Evolutionary conservation across 1,140 invertebrate genomes (phyloP).

Genomic region (Cardiocondyla obscurior): DNA sequence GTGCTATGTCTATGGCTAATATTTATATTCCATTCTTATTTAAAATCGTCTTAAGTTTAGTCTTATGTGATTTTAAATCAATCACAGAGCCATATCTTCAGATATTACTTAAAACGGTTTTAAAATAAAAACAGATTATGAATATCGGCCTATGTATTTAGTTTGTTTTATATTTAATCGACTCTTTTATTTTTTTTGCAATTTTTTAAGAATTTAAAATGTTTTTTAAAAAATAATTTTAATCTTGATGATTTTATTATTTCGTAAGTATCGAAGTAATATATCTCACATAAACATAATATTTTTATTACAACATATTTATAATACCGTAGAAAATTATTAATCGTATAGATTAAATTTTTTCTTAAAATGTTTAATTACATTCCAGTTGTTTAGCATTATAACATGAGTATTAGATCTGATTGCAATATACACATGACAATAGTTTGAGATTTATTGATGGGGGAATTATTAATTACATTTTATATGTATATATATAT

Average conservation of each 20-base stretch:
- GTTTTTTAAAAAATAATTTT: neutral
- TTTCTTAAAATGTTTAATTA: conserved; percentile 8
- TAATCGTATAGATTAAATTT: conserved; percentile 11
- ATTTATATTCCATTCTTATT: too few species aligned
- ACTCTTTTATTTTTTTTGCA: neutral
- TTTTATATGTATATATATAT: neutral
- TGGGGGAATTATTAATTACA: neutral
- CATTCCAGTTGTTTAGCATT: neutral
- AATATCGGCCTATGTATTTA: too few species aligned
- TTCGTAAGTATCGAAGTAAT: neutral
- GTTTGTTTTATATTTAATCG: conserved; percentile 23
- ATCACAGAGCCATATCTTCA: too few species aligned
- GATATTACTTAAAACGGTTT: too few species aligned
- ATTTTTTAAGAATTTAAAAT: neutral
- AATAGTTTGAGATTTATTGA: conserved; percentile 2
- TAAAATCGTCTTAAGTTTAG: too few species aligned
- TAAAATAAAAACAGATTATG: too few species aligned
- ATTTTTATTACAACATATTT: neutral
- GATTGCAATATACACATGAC: conserved; percentile 39
- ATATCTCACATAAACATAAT: neutral
- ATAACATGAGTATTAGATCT: conserved; percentile 17
- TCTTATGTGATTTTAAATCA: too few species aligned
- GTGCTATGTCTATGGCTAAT: neutral
- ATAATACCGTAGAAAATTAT: neutral
- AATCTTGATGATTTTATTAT: neutral